Percentiles rank a stretch among this genome's conserved stretches.
These are phyloP conservation scores for Larimichthys crocea DNA, from an alignment of 2,113 vertebrate species.

Conservation along the genomic window DNA sequence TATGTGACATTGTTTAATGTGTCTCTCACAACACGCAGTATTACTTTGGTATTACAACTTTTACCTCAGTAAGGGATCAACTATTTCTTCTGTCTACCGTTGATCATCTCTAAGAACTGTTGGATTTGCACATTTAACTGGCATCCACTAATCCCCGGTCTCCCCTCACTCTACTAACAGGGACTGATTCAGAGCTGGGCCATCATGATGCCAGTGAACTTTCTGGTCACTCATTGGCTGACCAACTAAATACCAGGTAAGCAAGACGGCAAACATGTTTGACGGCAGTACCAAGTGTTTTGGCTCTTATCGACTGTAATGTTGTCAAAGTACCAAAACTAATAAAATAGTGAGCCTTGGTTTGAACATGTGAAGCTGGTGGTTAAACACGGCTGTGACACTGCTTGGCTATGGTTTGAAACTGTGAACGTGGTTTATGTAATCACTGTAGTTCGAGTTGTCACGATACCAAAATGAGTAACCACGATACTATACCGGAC, in stretches of 20 bases:
- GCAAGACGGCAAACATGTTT: not conserved
- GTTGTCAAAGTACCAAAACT: too few relatives aligned
- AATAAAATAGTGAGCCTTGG: not conserved
- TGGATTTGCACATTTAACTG: not conserved
- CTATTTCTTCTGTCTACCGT: not conserved
- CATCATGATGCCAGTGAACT: conserved; percentile 68
- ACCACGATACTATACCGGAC: too few relatives aligned
- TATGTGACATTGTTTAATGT: not conserved
- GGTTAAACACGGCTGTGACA: not conserved
- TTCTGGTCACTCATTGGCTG: conserved; percentile 70
- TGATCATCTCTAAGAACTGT: not conserved
- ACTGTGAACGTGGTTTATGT: not conserved
- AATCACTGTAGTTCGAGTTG: not conserved
- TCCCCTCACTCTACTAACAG: conserved; percentile 27
- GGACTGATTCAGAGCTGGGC: conserved; percentile 68
- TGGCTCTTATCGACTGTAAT: not conserved
- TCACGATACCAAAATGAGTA: too few relatives aligned
- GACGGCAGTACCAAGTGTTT: not conserved
- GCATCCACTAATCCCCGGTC: conserved; percentile 19
- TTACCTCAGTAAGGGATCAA: not conserved
- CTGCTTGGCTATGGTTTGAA: not conserved
- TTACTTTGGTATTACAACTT: not conserved
- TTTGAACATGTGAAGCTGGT: not conserved
- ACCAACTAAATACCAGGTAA: conserved; percentile 71
- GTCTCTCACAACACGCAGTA: not conserved